These are phyloP conservation scores for Dynastes tityus DNA, from an alignment of 2,888 invertebrate species.

Conservation along the genomic window DNA sequence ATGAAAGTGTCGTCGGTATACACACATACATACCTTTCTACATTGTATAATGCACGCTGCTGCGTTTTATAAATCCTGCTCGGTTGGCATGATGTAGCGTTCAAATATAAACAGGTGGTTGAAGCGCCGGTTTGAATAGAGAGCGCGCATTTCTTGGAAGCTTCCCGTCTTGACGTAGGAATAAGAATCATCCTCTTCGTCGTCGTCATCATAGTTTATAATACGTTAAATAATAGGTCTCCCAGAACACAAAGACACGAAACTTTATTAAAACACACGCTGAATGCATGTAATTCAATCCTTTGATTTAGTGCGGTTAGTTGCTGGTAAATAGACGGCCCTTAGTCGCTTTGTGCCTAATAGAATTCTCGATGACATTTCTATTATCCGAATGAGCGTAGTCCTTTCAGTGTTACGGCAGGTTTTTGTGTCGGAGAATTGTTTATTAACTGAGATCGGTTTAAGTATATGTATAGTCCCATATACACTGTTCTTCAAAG, in stretches of 20 bases:
- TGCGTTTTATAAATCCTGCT: slow-evolving; percentile 21
- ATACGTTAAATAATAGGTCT: slow-evolving; percentile 21
- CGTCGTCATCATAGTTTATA: no score
- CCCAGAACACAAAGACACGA: slow-evolving; percentile 13
- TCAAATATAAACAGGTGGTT: slow-evolving; percentile 50
- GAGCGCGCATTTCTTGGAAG: not conserved
- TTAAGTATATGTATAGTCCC: not conserved
- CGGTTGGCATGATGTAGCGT: not conserved
- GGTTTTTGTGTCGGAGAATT: not conserved
- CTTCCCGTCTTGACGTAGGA: not conserved
- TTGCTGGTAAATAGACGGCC: slow-evolving; percentile 44
- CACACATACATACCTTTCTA: not conserved
- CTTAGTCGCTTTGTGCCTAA: slow-evolving; percentile 14
- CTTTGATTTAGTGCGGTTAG: slow-evolving; percentile 37
- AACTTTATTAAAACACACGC: slow-evolving; percentile 12
- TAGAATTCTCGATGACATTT: slow-evolving; percentile 18
- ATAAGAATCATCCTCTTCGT: slow-evolving; percentile 9
- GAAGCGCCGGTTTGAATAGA: slow-evolving; percentile 18
- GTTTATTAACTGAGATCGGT: not conserved
- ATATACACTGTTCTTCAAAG: no score
- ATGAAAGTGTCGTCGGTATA: slow-evolving; percentile 15
- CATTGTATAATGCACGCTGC: not conserved
- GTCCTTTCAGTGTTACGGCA: not conserved
- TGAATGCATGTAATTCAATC: slow-evolving; percentile 48
- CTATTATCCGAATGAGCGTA: not conserved